Conservation (phyloP, 2,888 invertebrate species). For the Trachelus iudaicus region DNA sequence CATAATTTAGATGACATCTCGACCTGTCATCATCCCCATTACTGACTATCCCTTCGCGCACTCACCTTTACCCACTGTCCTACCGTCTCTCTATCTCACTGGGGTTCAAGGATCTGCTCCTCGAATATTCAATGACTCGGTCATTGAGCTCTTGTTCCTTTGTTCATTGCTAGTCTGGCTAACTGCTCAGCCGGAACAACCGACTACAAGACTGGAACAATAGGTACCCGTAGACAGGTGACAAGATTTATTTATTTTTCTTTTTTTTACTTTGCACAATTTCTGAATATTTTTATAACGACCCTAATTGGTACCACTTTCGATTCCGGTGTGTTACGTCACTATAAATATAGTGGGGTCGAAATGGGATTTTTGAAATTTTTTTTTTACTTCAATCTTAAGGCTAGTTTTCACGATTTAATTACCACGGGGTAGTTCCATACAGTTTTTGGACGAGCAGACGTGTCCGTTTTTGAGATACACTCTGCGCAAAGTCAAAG, state of each 20-base stretch:
- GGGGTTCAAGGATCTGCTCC: neutral
- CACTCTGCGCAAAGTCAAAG: neutral
- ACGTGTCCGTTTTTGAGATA: neutral
- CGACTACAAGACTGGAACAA: neutral
- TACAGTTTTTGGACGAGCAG: neutral
- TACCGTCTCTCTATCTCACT: neutral
- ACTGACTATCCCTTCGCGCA: neutral
- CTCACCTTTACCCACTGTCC: neutral
- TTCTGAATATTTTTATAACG: neutral
- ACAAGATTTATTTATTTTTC: neutral
- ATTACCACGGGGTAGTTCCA: too few relatives aligned
- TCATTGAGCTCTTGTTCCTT: neutral
- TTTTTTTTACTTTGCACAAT: too few relatives aligned
- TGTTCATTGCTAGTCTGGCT: neutral
- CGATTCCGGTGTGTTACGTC: too few relatives aligned
- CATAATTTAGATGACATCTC: neutral
- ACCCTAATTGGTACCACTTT: neutral
- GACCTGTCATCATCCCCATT: neutral
- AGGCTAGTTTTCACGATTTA: too few relatives aligned
- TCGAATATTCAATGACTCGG: neutral
- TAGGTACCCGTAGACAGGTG: neutral
- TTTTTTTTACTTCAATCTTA: neutral
- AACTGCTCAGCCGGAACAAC: neutral
- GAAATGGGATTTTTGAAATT: too few relatives aligned
- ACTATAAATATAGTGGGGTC: too few relatives aligned